A percentile compares a stretch with the other conserved stretches of the same genome.
These are phyloP conservation scores for Podarcis lilfordi DNA, from an alignment of 2,797 vertebrate genomes.

Conservation along the genomic window DNA sequence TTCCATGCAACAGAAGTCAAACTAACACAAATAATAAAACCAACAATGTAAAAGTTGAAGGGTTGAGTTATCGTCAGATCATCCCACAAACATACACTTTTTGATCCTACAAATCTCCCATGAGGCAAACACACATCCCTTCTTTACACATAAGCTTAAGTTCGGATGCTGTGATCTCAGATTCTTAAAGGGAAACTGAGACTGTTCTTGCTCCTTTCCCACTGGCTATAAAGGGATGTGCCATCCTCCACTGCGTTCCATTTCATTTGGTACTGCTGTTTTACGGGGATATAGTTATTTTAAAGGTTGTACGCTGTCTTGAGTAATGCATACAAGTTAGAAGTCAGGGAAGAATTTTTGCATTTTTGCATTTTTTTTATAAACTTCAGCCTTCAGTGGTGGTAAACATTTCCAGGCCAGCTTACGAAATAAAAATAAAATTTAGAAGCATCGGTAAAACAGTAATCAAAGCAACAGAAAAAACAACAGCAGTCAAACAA, in stretches of 20 bases:
- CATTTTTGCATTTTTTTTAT: neutral
- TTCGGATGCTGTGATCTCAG: neutral
- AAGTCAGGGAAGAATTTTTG: neutral
- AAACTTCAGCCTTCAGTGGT: neutral
- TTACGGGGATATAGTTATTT: neutral
- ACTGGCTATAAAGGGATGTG: neutral
- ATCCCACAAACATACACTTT: neutral
- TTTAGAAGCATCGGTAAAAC: neutral
- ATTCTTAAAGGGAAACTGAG: neutral
- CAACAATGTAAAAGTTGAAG: neutral
- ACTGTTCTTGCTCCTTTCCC: neutral
- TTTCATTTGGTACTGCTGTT: neutral
- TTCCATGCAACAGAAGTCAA: neutral
- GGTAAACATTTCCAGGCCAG: neutral
- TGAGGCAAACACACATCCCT: neutral
- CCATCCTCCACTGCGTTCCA: neutral
- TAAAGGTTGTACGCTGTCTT: neutral
- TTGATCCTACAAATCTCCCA: neutral
- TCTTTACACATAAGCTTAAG: neutral
- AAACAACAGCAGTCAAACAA: neutral
- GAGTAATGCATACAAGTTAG: neutral
- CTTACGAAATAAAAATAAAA: neutral
- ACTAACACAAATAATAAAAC: neutral
- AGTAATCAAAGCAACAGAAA: neutral
- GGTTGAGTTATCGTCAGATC: neutral